phyloP scores from a whole-genome alignment of 2,797 vertebrate genomes.

The Remorina albescens region DNA sequence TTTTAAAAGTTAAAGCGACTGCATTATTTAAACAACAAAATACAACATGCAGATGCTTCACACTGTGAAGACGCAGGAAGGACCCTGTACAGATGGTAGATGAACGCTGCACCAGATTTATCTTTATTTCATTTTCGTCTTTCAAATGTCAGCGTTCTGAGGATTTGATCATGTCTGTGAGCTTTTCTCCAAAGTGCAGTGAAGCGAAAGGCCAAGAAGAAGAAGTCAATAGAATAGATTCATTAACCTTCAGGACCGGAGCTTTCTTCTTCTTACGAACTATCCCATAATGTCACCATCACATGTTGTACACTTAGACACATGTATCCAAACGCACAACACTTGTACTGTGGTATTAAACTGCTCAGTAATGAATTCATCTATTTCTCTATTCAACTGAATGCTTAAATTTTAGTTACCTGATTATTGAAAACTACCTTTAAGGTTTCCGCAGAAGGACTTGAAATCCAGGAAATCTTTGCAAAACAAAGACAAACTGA shows the following conservation, averaged over 20 bases:
- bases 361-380: neutral
- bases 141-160: conserved; percentile 50
- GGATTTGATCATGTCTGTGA: neutral
- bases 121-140: conserved; percentile 5
- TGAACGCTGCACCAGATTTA: neutral
- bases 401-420: neutral
- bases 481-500: neutral
- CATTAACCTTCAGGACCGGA: conserved; percentile 26
- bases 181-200: conserved; percentile 6
- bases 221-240: conserved; percentile 28
- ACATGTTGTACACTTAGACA: no score
- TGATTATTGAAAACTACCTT: neutral
- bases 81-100: neutral
- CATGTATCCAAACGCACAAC: neutral
- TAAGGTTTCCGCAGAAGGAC: neutral
- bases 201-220: conserved; percentile 39
- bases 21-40: neutral
- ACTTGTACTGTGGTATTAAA: neutral
- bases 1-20: no score
- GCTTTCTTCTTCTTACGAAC: conserved; percentile 8
- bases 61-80: neutral
- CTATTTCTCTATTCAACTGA: neutral
- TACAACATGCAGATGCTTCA: neutral
- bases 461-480: neutral
- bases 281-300: neutral